Percentiles rank a stretch among this genome's conserved stretches.
These are phyloP conservation scores for Leuciscus waleckii DNA, from an alignment of 2,797 vertebrate species.

Conservation along the genomic window DNA sequence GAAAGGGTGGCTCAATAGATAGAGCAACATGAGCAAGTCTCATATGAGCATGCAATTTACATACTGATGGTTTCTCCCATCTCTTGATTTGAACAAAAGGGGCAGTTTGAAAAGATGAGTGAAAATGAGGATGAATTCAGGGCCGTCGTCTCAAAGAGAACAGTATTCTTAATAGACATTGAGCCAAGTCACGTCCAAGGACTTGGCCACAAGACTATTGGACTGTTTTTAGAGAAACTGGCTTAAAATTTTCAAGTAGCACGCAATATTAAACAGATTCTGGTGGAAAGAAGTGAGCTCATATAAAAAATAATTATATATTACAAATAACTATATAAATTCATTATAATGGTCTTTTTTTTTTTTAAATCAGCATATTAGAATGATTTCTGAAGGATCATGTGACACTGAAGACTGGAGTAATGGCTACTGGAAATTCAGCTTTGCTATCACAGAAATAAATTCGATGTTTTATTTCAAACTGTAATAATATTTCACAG, in stretches of 20 bases:
- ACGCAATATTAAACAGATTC: not conserved
- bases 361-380: not conserved
- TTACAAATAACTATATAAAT: not conserved
- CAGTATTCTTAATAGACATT: constrained; percentile 62
- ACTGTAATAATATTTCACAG: not conserved
- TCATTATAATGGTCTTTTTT: too few relatives aligned
- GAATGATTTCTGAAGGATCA: not conserved
- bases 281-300: not conserved
- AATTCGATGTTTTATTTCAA: too few relatives aligned
- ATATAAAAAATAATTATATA: not conserved
- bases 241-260: not conserved
- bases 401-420: not conserved
- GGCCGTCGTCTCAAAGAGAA: constrained; percentile 38
- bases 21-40: constrained; percentile 74
- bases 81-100: constrained; percentile 64
- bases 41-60: constrained; percentile 72
- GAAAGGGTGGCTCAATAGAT: constrained; percentile 62
- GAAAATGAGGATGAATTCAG: constrained; percentile 75
- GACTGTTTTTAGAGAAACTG: constrained; percentile 9
- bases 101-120: constrained; percentile 78
- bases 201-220: constrained; percentile 48
- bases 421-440: not conserved
- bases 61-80: constrained; percentile 74
- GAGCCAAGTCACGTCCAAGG: constrained; percentile 67
- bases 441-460: not conserved